Base-by-base conservation (phyloP, 2,888 invertebrate species). In the Ceratothoa steindachneri region DNA sequence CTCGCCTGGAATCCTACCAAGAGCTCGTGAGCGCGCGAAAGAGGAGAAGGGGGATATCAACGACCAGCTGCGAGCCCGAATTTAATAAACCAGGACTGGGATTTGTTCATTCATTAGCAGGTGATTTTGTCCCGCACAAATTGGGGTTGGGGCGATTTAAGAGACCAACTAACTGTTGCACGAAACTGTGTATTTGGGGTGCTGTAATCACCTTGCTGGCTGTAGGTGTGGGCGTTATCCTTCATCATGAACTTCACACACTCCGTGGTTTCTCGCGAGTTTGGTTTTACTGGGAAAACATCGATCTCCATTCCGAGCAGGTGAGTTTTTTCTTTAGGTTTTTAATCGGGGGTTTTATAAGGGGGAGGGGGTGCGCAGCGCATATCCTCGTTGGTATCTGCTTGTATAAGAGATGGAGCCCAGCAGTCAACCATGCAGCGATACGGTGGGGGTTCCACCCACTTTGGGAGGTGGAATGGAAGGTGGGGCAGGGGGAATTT, bases 221-320 rank as follows among this genome's bases (percentile, higher is more conserved):
- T 15, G 41, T 41, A 41, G 73, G 81, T 28, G 60, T 82, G 22
- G 82, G 82, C 5, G 75, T 81, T 69, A 77, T 81, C 28, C 81
- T 82, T 73, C 81, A 81, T 70, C 81, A 82, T 67, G 82, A 82
- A 67, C 81, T 83, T 1, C 82, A 82, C 77, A 83, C 83, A 0
- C 81, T 81, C 41, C 77, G 80, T 12, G 83, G 83, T 2, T 83
- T 83, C 67, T 80, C 82, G 31, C 74, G 82, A 66, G 75, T 82
- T 67, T 82, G 82, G 82, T 81, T 82, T 2, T 81, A 81, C 70
- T 83, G 82, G 82, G 82, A 82, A 74, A 82, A 82, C 52, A 81
- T 81, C 30, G 82, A 82, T 53, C 77, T 83, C 51, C 78, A 81
- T 51, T 80, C 77, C 29, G 80, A 80, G 66, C 75, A 80, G 80